Evolutionary conservation across 92 coral and sea anemone species (phyloP), one percentile per base, ranked within the genome.

Genomic region (Desmophyllum pertusum): DNA sequence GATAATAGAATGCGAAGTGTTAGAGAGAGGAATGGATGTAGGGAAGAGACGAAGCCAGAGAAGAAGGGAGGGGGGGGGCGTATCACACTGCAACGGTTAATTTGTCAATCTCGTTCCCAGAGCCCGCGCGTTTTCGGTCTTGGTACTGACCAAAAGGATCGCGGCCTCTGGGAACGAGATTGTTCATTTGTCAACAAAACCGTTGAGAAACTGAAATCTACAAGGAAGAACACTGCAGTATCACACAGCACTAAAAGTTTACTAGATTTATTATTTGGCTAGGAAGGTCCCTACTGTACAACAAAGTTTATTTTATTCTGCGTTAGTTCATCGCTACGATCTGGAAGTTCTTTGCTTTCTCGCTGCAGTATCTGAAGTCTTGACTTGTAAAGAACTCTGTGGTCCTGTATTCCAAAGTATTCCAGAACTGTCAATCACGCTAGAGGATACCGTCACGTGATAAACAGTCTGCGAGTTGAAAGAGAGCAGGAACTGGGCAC

Each of bases 401-500:
- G 97, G 96, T 42, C 99, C 98, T 30, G 98, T 96, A 76, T 94
- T 97, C 99, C 99, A 96, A 59, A 75, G 87, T 90, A 89, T 89
- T 76, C 97, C 98, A 55, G 88, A 78, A 80, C 92, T 94, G 83
- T 94, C 99, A 65, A 92, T 88, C 86, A 96, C 95, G 36, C 97
- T 92, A 1, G 98, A 80, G 36, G 80, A 90, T 31, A 96, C 99
- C 35, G 91, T 91, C 84, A 96, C 97, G 81, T 90, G 86, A 90
- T 96, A 90, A 29, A 90, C 84, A 59, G 90, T 78, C 39, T 91
- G 92, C 6, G 84, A 67, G 59, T 79, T 87, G 80, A 96, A 94
- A 50, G 96, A 93, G 67, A 96, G 94, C 45, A 96, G 95, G 86
- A 96, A 96, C 89, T 96, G 99, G 88, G 98, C 95, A 80, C 99